Evolutionary conservation across 2,797 vertebrate species (phyloP).

Genomic region (Synaphobranchus kaupii): DNA sequence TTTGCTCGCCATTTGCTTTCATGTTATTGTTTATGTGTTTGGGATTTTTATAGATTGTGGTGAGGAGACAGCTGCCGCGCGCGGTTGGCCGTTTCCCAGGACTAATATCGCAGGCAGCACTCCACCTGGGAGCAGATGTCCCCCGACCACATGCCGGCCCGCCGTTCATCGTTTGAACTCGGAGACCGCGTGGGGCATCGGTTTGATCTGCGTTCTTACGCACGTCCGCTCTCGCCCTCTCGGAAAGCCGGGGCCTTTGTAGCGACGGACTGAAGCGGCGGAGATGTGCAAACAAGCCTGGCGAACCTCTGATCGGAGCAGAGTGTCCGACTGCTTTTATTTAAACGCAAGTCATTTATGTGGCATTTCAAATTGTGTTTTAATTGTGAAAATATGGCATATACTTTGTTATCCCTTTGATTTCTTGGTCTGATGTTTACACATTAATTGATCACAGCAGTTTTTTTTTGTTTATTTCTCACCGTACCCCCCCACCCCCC

Average conservation of each 20-base stretch:
- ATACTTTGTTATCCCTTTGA: not conserved
- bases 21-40: constrained; percentile 5
- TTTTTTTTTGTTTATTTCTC: constrained; percentile 5
- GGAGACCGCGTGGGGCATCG: not conserved
- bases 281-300: not conserved
- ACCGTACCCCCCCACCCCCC: constrained; percentile 32
- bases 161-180: not conserved
- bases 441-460: constrained; percentile 10
- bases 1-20: constrained; percentile 1
- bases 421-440: not conserved
- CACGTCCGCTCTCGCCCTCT: not conserved
- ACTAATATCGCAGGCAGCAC: constrained; percentile 23
- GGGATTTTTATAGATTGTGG: not conserved
- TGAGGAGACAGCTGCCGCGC: constrained; percentile 16
- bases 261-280: not conserved
- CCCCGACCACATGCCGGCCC: not conserved
- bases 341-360: not conserved
- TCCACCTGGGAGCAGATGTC: constrained; percentile 30
- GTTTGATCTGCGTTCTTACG: constrained; percentile 15
- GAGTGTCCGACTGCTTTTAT: not conserved
- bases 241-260: not conserved
- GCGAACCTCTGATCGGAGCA: not conserved
- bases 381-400: not conserved
- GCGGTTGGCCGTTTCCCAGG: constrained; percentile 21
- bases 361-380: constrained; percentile 9